Base-by-base conservation (phyloP, 2,797 vertebrate species). In the Intellagama lesueurii region DNA sequence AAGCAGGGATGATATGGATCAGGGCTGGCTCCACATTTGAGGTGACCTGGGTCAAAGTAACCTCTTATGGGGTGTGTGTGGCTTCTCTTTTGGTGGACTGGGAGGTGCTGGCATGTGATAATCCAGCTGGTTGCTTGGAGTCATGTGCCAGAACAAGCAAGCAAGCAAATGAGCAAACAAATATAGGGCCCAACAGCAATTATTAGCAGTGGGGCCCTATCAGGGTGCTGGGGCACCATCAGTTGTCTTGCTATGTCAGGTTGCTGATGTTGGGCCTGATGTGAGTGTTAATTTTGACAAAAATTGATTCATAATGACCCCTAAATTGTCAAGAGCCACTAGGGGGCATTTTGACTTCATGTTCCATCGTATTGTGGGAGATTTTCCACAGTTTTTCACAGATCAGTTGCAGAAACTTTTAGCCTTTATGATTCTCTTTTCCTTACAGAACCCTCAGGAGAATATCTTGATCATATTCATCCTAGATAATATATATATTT, bases 291-390 rank as follows among this genome's bases (percentile, higher is more conserved):
- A 22, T 17, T 83, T 70, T 28, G 47, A 49, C 40, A 70, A 69
- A 94, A 90, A 52, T 56, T 56, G 52, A 56, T 56, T 56, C 52
- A 56, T 56, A 56, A 56, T 56, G 52, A 56, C 14, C 52, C 52
- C 90, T 88, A 68, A 91, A 56, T 49, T 91, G 73, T 12, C 83
- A 72, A 88, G 73, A 94, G 87, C 96, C 96, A 95, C 96, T 97
- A 97, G 97, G 90, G 96, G 97, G 96, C 96, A 94, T 95, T 95
- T 97, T 94, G 91, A 86, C 91, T 91, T 96, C 94, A 95, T 68
- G 88, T 56, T 32, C 87, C 91, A 94, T 60, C 70, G 49, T 70
- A 83, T 24, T 73, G 17, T 0, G 44, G 82, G 40, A 93, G 81
- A 90, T 9, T 90, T 89, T 94, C 26, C 7, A 60, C 7, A 60